These are phyloP conservation scores for Pachycephala philippinensis DNA, from an alignment of 2,113 vertebrate species.

Conservation along the genomic window DNA sequence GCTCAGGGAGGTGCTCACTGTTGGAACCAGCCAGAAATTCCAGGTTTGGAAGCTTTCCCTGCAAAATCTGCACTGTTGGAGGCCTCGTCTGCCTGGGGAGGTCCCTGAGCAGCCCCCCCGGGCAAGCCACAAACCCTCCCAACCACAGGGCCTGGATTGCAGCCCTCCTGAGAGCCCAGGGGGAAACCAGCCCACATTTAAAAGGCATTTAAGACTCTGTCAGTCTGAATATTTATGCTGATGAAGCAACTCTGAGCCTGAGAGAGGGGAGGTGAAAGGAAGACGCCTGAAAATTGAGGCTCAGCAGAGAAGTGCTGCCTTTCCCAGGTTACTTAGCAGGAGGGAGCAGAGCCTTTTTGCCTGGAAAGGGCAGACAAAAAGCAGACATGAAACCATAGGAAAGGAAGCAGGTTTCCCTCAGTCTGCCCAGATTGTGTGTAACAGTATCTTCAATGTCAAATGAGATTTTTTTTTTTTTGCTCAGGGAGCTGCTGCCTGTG, in stretches of 20 bases:
- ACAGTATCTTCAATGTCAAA: not conserved
- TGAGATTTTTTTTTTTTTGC: too few species aligned
- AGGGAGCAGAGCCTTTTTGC: not conserved
- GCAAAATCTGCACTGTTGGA: not conserved
- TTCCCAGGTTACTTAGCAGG: not conserved
- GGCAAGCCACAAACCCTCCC: not conserved
- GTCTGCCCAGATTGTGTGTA: not conserved
- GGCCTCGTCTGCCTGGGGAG: not conserved
- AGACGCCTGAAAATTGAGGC: not conserved
- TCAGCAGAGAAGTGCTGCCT: not conserved
- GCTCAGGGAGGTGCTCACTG: not conserved
- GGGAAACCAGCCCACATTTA: not conserved
- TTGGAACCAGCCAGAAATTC: rapidly evolving
- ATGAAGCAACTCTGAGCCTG: not conserved
- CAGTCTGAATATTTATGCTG: not conserved
- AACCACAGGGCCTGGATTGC: not conserved
- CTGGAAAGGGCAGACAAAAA: slow-evolving; percentile 7
- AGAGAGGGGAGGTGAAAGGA: not conserved
- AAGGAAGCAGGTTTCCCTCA: not conserved
- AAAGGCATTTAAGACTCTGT: not conserved
- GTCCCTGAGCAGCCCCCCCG: not conserved
- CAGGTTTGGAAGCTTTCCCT: not conserved
- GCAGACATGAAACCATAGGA: not conserved
- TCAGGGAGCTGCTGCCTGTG: not conserved
- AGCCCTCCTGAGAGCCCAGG: not conserved